Conservation (phyloP, 1,140 invertebrate genomes). For the Antheraea mylitta region DNA sequence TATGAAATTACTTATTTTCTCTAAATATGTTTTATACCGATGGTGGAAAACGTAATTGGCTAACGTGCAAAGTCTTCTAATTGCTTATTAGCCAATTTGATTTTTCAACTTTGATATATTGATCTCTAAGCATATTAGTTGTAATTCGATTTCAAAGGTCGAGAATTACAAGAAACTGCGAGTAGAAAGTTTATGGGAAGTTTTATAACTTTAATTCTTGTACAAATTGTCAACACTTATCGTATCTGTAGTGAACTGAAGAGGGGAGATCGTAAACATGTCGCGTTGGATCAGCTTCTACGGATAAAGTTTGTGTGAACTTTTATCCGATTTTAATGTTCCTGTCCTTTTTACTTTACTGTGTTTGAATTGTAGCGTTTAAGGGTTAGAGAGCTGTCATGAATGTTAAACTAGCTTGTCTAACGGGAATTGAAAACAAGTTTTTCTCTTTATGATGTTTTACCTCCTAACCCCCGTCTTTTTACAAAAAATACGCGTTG, state of each 20-base stretch:
- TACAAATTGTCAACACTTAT: neutral
- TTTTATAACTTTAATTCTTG: neutral
- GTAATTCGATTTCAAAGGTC: too few relatives aligned
- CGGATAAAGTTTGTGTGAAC: conserved; percentile 8
- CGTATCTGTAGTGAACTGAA: conserved; percentile 12
- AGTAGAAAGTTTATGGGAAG: neutral
- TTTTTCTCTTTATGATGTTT: too few relatives aligned
- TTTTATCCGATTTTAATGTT: conserved; percentile 10
- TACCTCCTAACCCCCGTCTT: too few relatives aligned
- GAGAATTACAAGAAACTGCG: neutral
- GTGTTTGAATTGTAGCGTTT: neutral
- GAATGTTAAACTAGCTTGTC: neutral
- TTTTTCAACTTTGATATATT: too few relatives aligned
- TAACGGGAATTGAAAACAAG: neutral
- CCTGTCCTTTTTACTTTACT: neutral
- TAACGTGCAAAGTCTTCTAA: too few relatives aligned
- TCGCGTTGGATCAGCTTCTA: neutral
- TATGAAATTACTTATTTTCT: neutral
- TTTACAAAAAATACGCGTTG: too few relatives aligned
- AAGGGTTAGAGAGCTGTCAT: neutral
- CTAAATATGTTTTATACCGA: neutral
- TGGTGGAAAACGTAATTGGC: too few relatives aligned
- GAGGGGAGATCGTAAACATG: conserved; percentile 4
- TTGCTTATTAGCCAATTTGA: too few relatives aligned
- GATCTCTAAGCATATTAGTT: too few relatives aligned